Base-by-base conservation (phyloP, 2,888 invertebrate species). In the Xestia c-nigrum region DNA sequence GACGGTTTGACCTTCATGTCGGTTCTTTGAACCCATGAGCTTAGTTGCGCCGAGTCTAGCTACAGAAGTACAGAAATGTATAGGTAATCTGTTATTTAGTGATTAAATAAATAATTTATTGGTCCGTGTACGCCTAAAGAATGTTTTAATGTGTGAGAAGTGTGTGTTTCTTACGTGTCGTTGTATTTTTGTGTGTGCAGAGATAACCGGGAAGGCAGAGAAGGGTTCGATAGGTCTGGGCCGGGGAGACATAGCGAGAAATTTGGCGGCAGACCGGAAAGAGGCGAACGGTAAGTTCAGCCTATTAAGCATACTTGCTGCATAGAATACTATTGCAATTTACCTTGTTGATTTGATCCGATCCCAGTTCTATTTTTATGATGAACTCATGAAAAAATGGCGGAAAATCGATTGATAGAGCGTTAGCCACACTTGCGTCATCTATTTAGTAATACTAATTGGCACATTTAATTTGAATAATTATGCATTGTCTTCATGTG, bases 241-340 rank as follows among this genome's bases (percentile, higher is more conserved):
- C 93, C 95, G 46, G 96, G 94, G 3, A 90, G 96, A 31, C 94
- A 94, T 77, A 95, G 96, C 81, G 96, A 96, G 43, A 96, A 96
- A 87, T 95, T 92, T 87, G 92, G 91, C 72, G 92, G 93, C 21
- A 91, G 93, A 87, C 92, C 91, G 19, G 94, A 93, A 6, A 88
- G 91, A 81, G 91, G 91, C 43, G 94, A 94, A 14, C 90, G 94
- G 92, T 92, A 43, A 87, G 91, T 84, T 63, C 21, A 63, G 65
- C 52, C 55, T 67, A 68, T n/a, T 52, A 63, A 12, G n/a, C 14
- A 40, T 38, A 24, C 21, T 55, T 68, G 46, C 16, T 63, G 21
- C 14, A 61, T 31, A 52, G 63, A 63, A 64, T 50, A 74, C 38
- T 19, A 16, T 9, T 46, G 46, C 12, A 46, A 65, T 50, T 46